Evolutionary conservation across 1,140 invertebrate species (phyloP).

Genomic region (Bathynomus jamesi): DNA sequence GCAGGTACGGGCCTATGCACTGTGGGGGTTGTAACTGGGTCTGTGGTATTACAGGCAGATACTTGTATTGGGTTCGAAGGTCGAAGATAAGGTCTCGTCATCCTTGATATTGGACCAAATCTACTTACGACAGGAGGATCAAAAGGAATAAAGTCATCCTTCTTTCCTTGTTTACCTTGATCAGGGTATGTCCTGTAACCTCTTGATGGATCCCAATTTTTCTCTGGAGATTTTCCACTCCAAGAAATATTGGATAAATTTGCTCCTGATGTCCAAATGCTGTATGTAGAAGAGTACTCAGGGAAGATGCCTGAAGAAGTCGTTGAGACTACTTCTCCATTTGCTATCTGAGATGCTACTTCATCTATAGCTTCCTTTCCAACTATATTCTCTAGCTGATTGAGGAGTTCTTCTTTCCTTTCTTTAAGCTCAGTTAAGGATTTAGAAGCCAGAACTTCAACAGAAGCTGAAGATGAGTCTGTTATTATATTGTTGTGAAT

Average conservation of each 20-base stretch:
- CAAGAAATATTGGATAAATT: slow-evolving; percentile 36
- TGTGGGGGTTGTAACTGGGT: slow-evolving; percentile 42
- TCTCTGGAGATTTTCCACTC: slow-evolving; percentile 12
- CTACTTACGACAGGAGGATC: slow-evolving; percentile 62
- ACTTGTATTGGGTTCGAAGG: slow-evolving; percentile 42
- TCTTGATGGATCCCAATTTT: slow-evolving; percentile 21
- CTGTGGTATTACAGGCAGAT: slow-evolving; percentile 39
- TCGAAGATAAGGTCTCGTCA: slow-evolving; percentile 48
- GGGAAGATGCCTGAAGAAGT: slow-evolving; percentile 15
- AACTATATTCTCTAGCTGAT: slow-evolving; percentile 57
- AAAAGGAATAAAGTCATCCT: slow-evolving; percentile 66
- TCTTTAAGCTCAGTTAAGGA: slow-evolving; percentile 53
- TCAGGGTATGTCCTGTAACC: slow-evolving; percentile 20
- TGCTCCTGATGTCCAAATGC: slow-evolving; percentile 43
- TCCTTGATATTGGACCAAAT: slow-evolving; percentile 70
- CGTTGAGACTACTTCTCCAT: slow-evolving; percentile 26
- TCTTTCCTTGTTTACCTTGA: slow-evolving; percentile 43
- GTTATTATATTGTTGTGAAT: slow-evolving; percentile 5
- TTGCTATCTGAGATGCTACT: slow-evolving; percentile 29
- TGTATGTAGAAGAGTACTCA: slow-evolving; percentile 41
- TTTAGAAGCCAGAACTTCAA: slow-evolving; percentile 18
- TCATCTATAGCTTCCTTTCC: slow-evolving; percentile 39
- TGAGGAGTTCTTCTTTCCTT: slow-evolving; percentile 57
- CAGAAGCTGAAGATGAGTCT: background rate
- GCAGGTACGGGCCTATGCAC: slow-evolving; percentile 48